These are phyloP conservation scores for Portunus trituberculatus DNA, from an alignment of 1,140 invertebrate species.

Conservation along the genomic window DNA sequence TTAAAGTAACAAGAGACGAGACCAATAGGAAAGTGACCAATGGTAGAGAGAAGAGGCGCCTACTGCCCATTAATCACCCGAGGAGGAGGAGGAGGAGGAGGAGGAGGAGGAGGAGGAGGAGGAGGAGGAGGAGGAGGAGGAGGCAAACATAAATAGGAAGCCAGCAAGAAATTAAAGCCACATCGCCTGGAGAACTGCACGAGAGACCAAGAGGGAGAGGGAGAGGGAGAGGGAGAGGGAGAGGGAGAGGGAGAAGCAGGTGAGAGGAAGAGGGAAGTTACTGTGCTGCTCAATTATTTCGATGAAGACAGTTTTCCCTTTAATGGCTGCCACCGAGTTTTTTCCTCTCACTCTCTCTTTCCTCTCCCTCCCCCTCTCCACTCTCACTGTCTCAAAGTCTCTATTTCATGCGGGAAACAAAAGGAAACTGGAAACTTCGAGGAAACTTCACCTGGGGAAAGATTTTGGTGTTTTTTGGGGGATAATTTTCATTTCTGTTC, in stretches of 20 bases:
- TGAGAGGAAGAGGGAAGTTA: not conserved
- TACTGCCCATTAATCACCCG: too few species aligned
- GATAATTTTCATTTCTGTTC: too few species aligned
- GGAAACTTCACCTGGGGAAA: too few species aligned
- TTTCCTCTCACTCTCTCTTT: not conserved
- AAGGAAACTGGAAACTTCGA: too few species aligned
- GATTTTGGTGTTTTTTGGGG: too few species aligned
- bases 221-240: not conserved
- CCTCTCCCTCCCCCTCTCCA: not conserved
- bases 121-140: constrained; percentile 16
- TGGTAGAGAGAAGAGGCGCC: too few species aligned
- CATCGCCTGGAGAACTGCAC: not conserved
- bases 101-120: not conserved
- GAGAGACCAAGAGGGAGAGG: not conserved
- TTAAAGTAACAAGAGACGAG: not conserved
- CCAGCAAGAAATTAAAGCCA: not conserved
- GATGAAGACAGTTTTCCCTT: not conserved
- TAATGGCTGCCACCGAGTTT: not conserved
- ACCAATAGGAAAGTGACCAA: not conserved
- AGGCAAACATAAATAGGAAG: not conserved
- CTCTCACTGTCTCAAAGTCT: not conserved
- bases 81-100: not conserved
- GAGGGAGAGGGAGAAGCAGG: not conserved
- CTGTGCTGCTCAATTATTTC: constrained; percentile 12
- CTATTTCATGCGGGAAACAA: too few species aligned